These are phyloP conservation scores for Netelia melanura DNA, from an alignment of 2,888 invertebrate genomes.

Conservation along the genomic window DNA sequence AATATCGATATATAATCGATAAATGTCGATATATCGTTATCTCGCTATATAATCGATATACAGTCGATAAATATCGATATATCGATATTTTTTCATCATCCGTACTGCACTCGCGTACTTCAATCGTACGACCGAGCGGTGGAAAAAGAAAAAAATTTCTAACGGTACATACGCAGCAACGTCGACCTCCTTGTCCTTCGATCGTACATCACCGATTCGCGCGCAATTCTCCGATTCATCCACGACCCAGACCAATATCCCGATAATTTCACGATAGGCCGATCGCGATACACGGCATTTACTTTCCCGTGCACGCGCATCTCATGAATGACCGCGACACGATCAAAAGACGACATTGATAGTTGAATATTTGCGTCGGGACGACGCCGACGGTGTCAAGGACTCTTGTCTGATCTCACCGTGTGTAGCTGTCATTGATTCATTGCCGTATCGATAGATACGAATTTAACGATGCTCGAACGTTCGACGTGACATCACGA, in stretches of 20 bases:
- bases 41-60: too few species aligned
- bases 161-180: too few species aligned
- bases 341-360: background rate
- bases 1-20: too few species aligned
- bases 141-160: too few species aligned
- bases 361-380: background rate
- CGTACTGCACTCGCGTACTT: too few species aligned
- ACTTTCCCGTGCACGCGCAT: background rate
- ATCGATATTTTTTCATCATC: too few species aligned
- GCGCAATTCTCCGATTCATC: conserved; percentile 13
- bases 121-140: too few species aligned
- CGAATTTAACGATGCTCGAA: background rate
- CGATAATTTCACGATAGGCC: background rate
- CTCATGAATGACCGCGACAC: background rate
- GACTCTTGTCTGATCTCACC: background rate
- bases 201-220: background rate
- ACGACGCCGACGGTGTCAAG: conserved; percentile 2
- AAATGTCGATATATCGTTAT: too few species aligned
- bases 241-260: conserved; percentile 15
- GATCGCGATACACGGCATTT: background rate
- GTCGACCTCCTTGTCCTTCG: background rate
- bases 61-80: background rate
- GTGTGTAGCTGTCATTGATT: conserved; percentile 12
- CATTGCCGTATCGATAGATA: conserved; percentile 26
- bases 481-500: background rate